These are phyloP conservation scores for Smutsia temminckii DNA, from an alignment of 2,797 vertebrate genomes.

Conservation along the genomic window DNA sequence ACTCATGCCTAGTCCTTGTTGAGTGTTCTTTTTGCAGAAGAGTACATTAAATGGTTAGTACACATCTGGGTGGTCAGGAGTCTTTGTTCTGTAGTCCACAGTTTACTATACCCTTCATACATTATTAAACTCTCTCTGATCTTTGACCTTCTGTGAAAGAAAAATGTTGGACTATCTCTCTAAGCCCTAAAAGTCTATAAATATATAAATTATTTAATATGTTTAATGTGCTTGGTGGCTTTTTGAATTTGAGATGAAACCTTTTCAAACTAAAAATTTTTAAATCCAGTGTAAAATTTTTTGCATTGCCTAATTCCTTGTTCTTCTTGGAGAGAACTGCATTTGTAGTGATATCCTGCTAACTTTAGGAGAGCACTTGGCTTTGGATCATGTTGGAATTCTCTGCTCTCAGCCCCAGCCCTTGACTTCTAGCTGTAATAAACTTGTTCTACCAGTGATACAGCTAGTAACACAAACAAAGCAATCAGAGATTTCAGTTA, in stretches of 20 bases:
- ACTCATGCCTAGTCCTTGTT: background rate
- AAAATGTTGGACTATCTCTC: background rate
- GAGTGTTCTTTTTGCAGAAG: background rate
- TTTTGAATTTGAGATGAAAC: conserved; percentile 54
- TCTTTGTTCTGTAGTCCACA: background rate
- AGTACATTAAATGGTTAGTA: background rate
- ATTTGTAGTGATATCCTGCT: background rate
- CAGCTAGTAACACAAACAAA: background rate
- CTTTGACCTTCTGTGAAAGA: conserved; percentile 24
- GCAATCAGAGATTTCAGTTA: background rate
- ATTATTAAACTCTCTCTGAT: background rate
- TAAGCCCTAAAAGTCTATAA: background rate
- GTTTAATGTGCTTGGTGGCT: background rate
- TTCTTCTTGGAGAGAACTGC: background rate
- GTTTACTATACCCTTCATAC: background rate
- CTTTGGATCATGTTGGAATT: background rate
- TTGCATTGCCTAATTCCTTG: background rate
- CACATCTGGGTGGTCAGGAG: background rate
- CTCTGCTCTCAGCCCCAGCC: background rate
- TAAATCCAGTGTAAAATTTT: background rate
- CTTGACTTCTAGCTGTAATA: background rate
- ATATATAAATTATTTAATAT: conserved; percentile 31
- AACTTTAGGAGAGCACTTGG: background rate
- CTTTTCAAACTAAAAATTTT: conserved; percentile 40
- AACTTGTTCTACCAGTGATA: conserved; percentile 15